Evolutionary conservation across 2,797 vertebrate species (phyloP), one percentile per base, ranked within the genome.

Genomic region (Scyliorhinus canicula): DNA sequence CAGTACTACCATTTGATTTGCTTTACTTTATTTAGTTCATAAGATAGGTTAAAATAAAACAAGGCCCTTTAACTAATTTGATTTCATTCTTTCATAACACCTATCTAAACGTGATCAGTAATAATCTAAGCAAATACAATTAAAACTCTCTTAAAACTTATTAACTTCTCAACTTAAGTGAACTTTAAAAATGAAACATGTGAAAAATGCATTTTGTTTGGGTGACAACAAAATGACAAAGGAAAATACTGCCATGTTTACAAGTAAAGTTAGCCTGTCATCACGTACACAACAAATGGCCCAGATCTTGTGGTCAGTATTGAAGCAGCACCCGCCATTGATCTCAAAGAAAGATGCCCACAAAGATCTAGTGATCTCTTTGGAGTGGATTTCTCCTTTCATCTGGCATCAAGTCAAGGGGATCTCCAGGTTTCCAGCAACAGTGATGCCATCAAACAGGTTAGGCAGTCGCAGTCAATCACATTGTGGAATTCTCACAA

Each of bases 21-120:
- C 50, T 86, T 86, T 57, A 60, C 55, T 90, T 90, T 90, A 90
- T 40, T 90, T 90, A n/a, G n/a, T 90, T 90, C 57, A 57, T 55
- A 90, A 63, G 86, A 40, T 63, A n/a, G 55, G 57, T 55, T 90
- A 14, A 63, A 57, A n/a, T 63, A 16, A 60, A 57, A 57, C 31
- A 28, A 52, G 47, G 84, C 24, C 24, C 84, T 55, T 86, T n/a
- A 63, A 16, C 4, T 1, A 35, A 63, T 90, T n/a, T 60, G 35
- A 90, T 90, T 88, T 90, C 16, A 57, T 63, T 4, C 19, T 60
- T 90, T 11, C 4, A 35, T 88, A 88, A 88, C 26, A 57, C 85
- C 31, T 16, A 55, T 0, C 19, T 63, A 90, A 60, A 60, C 19
- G 55, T 40, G 35, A 60, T 90, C 85, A 90, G 35, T 90, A 40